Evolutionary conservation across 1,140 invertebrate species (phyloP), one percentile per base, ranked within the genome.

Genomic region (Apis dorsata): DNA sequence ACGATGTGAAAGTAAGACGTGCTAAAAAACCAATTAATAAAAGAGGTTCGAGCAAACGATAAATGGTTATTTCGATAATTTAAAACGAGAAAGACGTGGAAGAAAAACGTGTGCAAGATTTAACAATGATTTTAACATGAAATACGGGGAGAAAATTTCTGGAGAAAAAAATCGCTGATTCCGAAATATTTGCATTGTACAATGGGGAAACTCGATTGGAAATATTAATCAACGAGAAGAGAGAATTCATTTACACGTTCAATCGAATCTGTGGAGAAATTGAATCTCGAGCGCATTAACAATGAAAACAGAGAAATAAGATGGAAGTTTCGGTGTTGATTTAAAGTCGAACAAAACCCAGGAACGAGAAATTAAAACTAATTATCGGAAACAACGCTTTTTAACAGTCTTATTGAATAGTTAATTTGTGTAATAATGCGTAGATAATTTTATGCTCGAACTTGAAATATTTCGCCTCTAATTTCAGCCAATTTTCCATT

Each of bases 1-100:
- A 51, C 59, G 70, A 51, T 72, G 70, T 72, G 70, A 80, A 80
- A 80, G 79, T 80, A 19, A 57, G 11, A 65, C 19, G 66, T 51
- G n/a, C 10, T 34, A 70, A 28, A 11, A 55, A 79, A 63, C 21
- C 13, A 53, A 65, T 72, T 80, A 80, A 80, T 62, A 28, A n/a
- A 19, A 55, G 24, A n/a, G 9, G 69, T 24, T 21, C 51, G 49
- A 21, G 17, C 15, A 21, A 34, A 24, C 15, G 17, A 9, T 11
- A 28, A 70, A 55, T 19, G 24, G 9, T 59, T 62, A 17, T 44
- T 59, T 65, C 5, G 17, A 71, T 28, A 17, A 51, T 71, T 24
- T 11, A 9, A 44, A 73, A 73, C 24, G 44, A 19, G 17, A 24
- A 1, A 60, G 24, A 24, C 24, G 24, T 24, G 24, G 9, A 28